Percentiles rank a stretch among this genome's conserved stretches.
Evolutionary conservation across 92 coral and sea anemone genomes (phyloP).

Genomic region (Phenganax marumi): DNA sequence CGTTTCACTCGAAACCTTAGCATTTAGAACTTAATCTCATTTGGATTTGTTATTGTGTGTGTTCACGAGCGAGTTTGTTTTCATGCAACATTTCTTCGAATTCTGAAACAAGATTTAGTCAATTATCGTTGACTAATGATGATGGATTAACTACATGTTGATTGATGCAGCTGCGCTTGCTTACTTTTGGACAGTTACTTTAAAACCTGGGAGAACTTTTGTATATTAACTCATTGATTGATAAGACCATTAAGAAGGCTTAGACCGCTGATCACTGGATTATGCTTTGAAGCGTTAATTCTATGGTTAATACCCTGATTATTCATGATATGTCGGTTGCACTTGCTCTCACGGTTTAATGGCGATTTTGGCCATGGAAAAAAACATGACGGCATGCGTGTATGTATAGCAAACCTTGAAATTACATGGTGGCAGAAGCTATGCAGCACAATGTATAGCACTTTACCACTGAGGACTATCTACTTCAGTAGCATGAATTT

Average conservation of each 20-base stretch:
- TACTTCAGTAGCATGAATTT: background rate
- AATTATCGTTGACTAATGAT: background rate
- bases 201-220: background rate
- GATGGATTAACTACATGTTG: slow-evolving; percentile 1
- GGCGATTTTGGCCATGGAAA: background rate
- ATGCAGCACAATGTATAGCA: background rate
- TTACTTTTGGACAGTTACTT: background rate
- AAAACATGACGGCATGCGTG: no score
- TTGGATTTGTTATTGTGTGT: background rate
- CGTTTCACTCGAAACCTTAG: no score
- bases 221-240: background rate
- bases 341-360: background rate
- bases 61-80: background rate
- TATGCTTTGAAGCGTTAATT: background rate
- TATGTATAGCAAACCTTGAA: no score
- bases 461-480: background rate
- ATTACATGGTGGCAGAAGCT: no score
- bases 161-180: background rate
- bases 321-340: background rate
- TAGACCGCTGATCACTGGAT: background rate
- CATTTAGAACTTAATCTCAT: no score
- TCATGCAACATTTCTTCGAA: background rate
- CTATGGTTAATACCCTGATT: slow-evolving; percentile 6
- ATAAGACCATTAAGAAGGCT: background rate
- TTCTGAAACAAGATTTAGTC: background rate